Evolutionary conservation across 1,140 invertebrate genomes (phyloP), one percentile per base, ranked within the genome.

Genomic region (Uloborus diversus): DNA sequence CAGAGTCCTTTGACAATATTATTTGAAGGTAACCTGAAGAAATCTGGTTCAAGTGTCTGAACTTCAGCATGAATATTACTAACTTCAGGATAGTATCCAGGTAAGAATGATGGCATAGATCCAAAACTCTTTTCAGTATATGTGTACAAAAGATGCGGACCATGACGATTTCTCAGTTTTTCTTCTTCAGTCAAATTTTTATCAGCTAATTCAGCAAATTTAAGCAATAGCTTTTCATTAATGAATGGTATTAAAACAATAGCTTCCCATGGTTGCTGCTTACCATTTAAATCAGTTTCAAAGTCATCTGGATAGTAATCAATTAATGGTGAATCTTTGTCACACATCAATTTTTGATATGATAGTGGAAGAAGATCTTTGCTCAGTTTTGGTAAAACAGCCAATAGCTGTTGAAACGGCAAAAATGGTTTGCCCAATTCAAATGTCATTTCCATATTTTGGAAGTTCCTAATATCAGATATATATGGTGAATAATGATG

Each of bases 231-330:
- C 47, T 88, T 85, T 91, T 98, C 96, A 82, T 98, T 92, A 83
- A 99, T 99, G 84, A 99, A 98, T 0, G 97, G 97, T 84, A 99
- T 96, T 0, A 99, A 88, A 7, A 99, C 96, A 0, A 99, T 93
- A 27, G 97, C 97, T 87, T 99, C 97, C 97, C 97, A 99, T 79
- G 98, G 95, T 83, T 98, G 94, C 83, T 91, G 91, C 85, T 99
- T 99, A 0, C 96, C 96, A 89, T 99, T 91, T 14, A 90, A 84
- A 88, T 96, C 94, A 0, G 93, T 96, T 83, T 94, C 89, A 86
- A 99, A 99, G 25, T 97, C 89, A 23, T 89, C 84, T 0, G 97
- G 97, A 88, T 97, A 99, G 86, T 93, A 99, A 79, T 95, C 89
- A 20, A 92, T 91, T 62, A 99, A 92, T 0, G 94, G 92, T 23